A percentile compares a stretch with the other conserved stretches of the same genome.
Conservation (phyloP, 2,797 vertebrate genomes). For the Percopsis omiscomaycus region DNA sequence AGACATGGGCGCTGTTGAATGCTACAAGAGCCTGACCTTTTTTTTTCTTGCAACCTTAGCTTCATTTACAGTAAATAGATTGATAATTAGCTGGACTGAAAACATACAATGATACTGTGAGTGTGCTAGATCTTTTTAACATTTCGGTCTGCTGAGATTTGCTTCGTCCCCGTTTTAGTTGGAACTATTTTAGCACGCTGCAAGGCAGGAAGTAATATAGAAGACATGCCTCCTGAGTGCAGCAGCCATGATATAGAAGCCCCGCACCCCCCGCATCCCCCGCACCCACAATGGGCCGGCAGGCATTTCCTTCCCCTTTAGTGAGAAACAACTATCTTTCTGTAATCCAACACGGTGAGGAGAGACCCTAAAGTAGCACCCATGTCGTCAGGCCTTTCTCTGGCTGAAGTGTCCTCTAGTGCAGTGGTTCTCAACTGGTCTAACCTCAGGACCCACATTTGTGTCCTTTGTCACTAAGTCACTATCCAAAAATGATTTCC, state of each 20-base stretch:
- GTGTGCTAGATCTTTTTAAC: no score
- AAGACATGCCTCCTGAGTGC: slow-evolving; percentile 32
- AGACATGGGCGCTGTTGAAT: slow-evolving; percentile 7
- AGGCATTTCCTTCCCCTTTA: slow-evolving; percentile 73
- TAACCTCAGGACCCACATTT: no score
- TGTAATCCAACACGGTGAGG: slow-evolving; percentile 42
- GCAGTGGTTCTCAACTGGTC: no score
- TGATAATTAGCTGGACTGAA: background rate
- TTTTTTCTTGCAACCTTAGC: slow-evolving; percentile 7
- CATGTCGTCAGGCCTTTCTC: slow-evolving; percentile 23
- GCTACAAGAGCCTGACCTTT: background rate
- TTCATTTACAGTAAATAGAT: background rate
- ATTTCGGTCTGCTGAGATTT: no score
- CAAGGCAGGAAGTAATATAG: slow-evolving; percentile 50
- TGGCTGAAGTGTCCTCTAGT: slow-evolving; percentile 12
- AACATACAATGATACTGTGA: no score
- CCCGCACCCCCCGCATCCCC: slow-evolving; percentile 8
- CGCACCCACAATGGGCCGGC: slow-evolving; percentile 43
- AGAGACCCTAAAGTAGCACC: slow-evolving; percentile 14
- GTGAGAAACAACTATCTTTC: slow-evolving; percentile 40
- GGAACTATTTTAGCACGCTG: slow-evolving; percentile 44
- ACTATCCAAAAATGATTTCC: no score
- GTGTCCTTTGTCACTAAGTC: no score
- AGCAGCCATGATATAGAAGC: slow-evolving; percentile 28
- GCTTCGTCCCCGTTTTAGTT: slow-evolving; percentile 7